Evolutionary conservation across 2,797 vertebrate species (phyloP), one percentile per base, ranked within the genome.

Genomic region (Rhinogobio ventralis): DNA sequence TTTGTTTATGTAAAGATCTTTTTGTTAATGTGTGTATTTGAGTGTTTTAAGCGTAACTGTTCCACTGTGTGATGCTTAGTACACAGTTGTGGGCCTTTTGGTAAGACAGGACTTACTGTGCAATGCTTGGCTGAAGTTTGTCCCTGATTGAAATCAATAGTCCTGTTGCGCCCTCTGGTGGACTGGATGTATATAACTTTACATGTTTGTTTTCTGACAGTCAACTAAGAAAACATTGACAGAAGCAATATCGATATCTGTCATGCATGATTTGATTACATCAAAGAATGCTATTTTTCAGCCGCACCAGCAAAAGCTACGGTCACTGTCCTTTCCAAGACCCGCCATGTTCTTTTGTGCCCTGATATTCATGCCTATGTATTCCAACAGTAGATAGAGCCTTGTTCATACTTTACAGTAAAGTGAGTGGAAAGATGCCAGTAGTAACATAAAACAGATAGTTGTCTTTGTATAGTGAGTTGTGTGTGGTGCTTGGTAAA

Each of bases 251-350:
- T 57, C 3, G 13, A 75, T 33, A 85, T 68, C 76, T 62, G 67
- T 42, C 36, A 42, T 25, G 23, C 57, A 67, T 78, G 55, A 82
- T 74, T 20, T 60, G 42, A 77, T 28, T 11, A 77, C 25, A 66
- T 60, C 7, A 68, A 23, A 17, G 39, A 83, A 81, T 82, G 51
- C 80, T 67, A 75, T 60, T 84, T 87, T 89, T 82, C 90, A 90
- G 91, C 89, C 86, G 88, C 93, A 95, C 93, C 94, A 95, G 94
- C 94, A 93, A 91, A 90, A 91, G 83, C 88, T 92, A 88, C 91
- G 77, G 85, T 79, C 78, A 87, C 89, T 89, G 86, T 88, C 85
- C 87, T 67, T 30, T 66, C 87, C 82, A 68, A 87, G 80, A 76
- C 88, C 83, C 85, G 36, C 2, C 60, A 60, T 71, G 66, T 88